Evolutionary conservation across 2,888 invertebrate genomes (phyloP), one percentile per base, ranked within the genome.

Genomic region (Troglohyphantes excavatus): DNA sequence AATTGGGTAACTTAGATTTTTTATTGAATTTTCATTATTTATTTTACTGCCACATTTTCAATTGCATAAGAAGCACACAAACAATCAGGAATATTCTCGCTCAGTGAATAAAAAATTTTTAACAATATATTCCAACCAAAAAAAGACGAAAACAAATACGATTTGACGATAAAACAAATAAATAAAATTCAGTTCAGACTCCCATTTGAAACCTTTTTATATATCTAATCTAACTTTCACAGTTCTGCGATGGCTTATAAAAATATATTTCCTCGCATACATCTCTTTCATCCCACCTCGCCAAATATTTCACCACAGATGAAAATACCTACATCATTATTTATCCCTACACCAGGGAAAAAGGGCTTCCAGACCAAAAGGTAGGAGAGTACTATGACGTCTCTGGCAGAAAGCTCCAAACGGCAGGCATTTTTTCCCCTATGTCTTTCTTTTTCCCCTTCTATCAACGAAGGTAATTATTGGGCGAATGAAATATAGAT

Each of bases 251-350:
- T 53, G 53, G 17, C n/a, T n/a, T 5, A 53, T 53, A 53, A 53
- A 53, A 53, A 53, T 11, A n/a, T 1, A 13, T 53, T 53, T 17
- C 53, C 13, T 13, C n/a, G 5, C 53, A 53, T 53, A 17, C n/a
- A n/a, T 78, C 63, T 67, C 53, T 67, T 29, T 53, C 68, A 78
- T 39, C 29, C 43, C 46, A 67, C 17, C 67, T 67, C 21, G 19
- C 27, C 29, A 67, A 68, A 46, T 19, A 46, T 76, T 76, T 61
- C 75, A 76, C 68, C 63, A 7, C 78, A 29, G 13, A 79, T 53
- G 65, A 81, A 67, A 75, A 46, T 68, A 65, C 26, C 61, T 39
- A 53, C 79, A 53, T 81, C 79, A 81, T 81, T 81, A 81, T 81
- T 81, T 81, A 81, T 53, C 79, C 46, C 46, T 67, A 79, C 67